phyloP scores from a whole-genome alignment of 2,113 vertebrate species.

The Pithys albifrons region DNA sequence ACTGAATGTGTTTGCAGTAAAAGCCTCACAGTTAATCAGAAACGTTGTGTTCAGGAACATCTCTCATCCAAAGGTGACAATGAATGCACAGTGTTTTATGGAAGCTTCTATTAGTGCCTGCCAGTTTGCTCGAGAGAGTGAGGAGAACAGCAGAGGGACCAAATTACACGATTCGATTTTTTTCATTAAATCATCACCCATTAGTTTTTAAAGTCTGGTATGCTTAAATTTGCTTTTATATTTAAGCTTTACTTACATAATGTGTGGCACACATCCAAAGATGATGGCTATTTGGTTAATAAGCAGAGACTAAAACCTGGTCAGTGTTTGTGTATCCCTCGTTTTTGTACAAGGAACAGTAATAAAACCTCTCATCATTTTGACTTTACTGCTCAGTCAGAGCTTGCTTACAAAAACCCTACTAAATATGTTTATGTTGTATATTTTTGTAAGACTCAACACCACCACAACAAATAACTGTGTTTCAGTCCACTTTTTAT shows the following conservation, averaged over 20 bases:
- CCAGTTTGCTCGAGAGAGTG: not conserved
- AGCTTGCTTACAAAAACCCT: not conserved
- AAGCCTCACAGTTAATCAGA: not conserved
- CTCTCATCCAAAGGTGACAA: not conserved
- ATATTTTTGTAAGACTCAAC: not conserved
- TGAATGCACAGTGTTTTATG: not conserved
- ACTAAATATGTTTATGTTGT: not conserved
- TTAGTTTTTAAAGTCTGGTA: not conserved
- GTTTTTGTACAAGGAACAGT: not conserved
- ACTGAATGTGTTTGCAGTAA: not conserved
- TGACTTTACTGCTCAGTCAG: not conserved
- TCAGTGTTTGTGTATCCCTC: not conserved
- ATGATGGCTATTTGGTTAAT: not conserved
- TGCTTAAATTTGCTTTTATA: not conserved
- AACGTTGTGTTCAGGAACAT: not conserved
- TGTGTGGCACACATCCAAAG: not conserved
- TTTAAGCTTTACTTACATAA: not conserved
- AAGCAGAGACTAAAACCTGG: not conserved
- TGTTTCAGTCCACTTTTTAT: not conserved
- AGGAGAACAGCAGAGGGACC: fast-evolving
- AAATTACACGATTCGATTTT: not conserved
- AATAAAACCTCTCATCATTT: not conserved
- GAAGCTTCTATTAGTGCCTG: not conserved
- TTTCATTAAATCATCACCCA: not conserved
- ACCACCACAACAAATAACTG: not conserved